Evolutionary conservation across 2,888 invertebrate species (phyloP).

Genomic region (Cataglyphis albicans): DNA sequence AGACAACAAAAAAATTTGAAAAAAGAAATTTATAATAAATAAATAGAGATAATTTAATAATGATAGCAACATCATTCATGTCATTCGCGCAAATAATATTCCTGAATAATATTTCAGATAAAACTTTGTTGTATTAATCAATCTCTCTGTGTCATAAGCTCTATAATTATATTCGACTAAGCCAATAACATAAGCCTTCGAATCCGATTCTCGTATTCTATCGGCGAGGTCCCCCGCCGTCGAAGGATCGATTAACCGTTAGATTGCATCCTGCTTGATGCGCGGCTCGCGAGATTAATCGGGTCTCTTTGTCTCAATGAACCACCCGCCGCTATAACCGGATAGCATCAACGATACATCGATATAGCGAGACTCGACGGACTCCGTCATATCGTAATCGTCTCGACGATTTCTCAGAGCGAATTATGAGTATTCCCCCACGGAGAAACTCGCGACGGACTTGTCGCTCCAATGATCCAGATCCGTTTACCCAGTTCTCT

Average conservation of each 20-base stretch:
- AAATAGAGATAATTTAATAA: background rate
- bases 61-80: background rate
- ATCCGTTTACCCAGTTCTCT: slow-evolving; percentile 79
- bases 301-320: slow-evolving; percentile 74
- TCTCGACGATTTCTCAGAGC: slow-evolving; percentile 36
- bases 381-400: slow-evolving; percentile 26
- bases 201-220: slow-evolving; percentile 21
- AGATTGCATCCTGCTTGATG: slow-evolving; percentile 73
- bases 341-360: slow-evolving; percentile 71
- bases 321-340: slow-evolving; percentile 57
- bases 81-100: background rate
- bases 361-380: slow-evolving; percentile 64
- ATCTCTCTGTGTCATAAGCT: slow-evolving; percentile 5
- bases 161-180: background rate
- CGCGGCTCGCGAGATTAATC: slow-evolving; percentile 76
- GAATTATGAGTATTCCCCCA: background rate
- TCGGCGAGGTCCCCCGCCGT: slow-evolving; percentile 24
- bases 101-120: background rate
- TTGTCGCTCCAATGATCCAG: slow-evolving; percentile 73
- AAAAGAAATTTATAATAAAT: background rate
- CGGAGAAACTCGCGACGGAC: background rate
- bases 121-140: background rate
- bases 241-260: slow-evolving; percentile 70
- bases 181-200: slow-evolving; percentile 3
- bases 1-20: background rate